Base-by-base conservation (phyloP, 2,797 vertebrate species). In the Tamandua tetradactyla region DNA sequence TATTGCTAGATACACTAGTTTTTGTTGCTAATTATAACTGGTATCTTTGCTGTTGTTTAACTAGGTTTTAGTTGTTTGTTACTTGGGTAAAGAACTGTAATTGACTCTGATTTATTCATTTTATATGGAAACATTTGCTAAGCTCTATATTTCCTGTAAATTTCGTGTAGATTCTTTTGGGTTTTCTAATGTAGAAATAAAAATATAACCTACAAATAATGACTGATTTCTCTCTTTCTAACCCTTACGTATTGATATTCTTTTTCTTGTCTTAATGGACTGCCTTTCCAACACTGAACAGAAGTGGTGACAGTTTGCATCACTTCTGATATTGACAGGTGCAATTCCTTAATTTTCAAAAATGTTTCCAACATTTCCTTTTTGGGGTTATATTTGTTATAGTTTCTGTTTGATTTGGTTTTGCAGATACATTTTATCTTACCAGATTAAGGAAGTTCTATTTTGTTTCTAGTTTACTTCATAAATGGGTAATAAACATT, bases 61-160 rank as follows among this genome's bases (percentile, higher is more conserved):
- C 47, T 42, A 87, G 22, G 23, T 44, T 66, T 93, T 82, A 66
- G 9, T 62, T 83, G n/a, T 52, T 80, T 55, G 52, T 22, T 55
- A 7, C 20, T 82, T 81, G 22, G 30, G 18, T 81, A 87, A 93
- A 44, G 35, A 93, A 86, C 75, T 79, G 3, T 18, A 74, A 81
- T 42, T 44, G 42, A 64, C 35, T 74, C 55, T 64, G 61, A 93
- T 42, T 17, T 32, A 37, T 44, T 47, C 61, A 15, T 52, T 42
- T 93, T 35, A 88, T 74, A 68, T 74, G 47, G 40, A 83, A 93
- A 81, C 59, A 66, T 55, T 27, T 87, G 23, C 32, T 72, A 79
- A 42, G 66, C 40, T 20, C 52, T 68, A 75, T 74, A 69, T 76
- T 89, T 40, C 25, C 27, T 61, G 1, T 42, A 93, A 76, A 89